phyloP scores from a whole-genome alignment of 2,888 invertebrate genomes.

The Zonitis immaculata region DNA sequence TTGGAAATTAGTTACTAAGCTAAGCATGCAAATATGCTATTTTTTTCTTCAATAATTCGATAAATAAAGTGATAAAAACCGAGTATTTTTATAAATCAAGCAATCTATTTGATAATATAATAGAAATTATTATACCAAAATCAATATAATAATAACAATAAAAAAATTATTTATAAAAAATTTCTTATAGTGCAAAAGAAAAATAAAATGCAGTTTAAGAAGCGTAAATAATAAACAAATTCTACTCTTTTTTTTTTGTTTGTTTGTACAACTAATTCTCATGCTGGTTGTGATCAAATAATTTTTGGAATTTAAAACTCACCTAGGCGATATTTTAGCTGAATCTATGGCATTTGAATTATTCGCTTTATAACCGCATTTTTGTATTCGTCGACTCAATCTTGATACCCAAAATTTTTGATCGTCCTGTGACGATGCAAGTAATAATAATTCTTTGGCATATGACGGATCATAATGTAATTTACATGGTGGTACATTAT shows the following conservation, averaged over 20 bases:
- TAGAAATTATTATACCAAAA: neutral
- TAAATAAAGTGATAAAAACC: conserved; percentile 12
- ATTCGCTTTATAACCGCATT: conserved; percentile 87
- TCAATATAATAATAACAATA: conserved; percentile 4
- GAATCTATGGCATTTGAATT: conserved; percentile 59
- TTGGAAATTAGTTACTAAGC: conserved; percentile 14
- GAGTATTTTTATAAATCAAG: conserved; percentile 11
- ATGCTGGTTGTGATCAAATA: neutral
- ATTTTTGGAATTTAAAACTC: conserved; percentile 41
- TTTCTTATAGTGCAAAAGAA: conserved; percentile 3
- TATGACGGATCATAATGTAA: conserved; percentile 90
- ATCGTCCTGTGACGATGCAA: conserved; percentile 80
- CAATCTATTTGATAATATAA: neutral
- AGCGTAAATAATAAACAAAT: neutral
- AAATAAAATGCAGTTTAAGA: neutral
- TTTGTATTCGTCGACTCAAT: conserved; percentile 87
- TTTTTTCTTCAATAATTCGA: neutral
- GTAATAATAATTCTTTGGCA: conserved; percentile 88
- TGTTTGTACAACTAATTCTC: neutral
- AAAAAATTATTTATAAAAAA: neutral
- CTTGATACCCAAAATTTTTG: conserved; percentile 92
- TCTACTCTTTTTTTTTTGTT: no score
- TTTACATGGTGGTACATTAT: conserved; percentile 91
- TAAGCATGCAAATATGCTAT: conserved; percentile 17
- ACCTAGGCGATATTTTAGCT: conserved; percentile 73